Percentiles rank a stretch among this genome's conserved stretches.
Conservation (phyloP, 2,113 vertebrate species). For the Haemorhous mexicanus region DNA sequence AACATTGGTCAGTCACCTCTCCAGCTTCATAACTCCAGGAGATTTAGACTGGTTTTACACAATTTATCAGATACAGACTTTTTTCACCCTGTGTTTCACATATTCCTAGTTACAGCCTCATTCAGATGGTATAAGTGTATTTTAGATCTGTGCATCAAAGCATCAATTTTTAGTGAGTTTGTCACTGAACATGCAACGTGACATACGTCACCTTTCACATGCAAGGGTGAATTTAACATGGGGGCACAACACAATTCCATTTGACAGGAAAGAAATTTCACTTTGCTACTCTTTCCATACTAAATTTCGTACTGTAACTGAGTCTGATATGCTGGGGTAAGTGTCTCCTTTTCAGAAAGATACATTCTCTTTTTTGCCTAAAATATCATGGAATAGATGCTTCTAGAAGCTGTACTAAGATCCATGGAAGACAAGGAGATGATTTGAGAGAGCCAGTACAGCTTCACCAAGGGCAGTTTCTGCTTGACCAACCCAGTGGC, state of each 20-base stretch:
- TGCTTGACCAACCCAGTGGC: not conserved
- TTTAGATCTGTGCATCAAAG: not conserved
- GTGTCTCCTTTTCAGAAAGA: not conserved
- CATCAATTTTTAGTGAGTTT: not conserved
- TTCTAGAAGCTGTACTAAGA: not conserved
- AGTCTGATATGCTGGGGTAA: not conserved
- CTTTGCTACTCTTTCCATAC: not conserved
- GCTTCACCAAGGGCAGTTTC: not conserved
- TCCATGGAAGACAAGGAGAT: not conserved
- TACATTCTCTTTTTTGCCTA: not conserved
- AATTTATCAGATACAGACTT: not conserved
- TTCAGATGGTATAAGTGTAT: not conserved
- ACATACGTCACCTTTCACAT: rapidly evolving
- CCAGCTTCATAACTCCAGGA: not conserved
- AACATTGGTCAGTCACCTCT: not conserved
- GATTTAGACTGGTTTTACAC: not conserved
- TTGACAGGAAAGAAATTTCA: not conserved
- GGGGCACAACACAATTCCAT: not conserved
- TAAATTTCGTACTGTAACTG: not conserved
- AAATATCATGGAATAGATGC: not conserved
- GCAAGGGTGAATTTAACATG: not conserved
- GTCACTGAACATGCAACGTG: not conserved
- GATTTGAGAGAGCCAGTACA: not conserved
- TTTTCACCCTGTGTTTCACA: not conserved
- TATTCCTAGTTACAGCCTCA: not conserved